Conservation (phyloP, 2,113 vertebrate species). For the Chrysochloris asiatica region DNA sequence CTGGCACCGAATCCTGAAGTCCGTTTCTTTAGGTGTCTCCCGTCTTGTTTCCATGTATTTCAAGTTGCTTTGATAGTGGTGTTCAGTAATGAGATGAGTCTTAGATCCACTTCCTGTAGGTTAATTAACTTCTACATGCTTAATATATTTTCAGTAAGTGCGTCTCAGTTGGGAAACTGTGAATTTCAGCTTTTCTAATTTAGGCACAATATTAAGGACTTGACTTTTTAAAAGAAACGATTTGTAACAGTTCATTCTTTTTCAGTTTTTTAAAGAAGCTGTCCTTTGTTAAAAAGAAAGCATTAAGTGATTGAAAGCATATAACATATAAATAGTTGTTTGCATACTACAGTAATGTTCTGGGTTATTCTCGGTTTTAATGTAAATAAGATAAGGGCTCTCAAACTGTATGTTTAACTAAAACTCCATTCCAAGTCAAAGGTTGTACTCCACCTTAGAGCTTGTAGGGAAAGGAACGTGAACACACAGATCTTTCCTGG, state of each 20-base stretch:
- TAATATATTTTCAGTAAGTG: not conserved
- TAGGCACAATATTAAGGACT: not conserved
- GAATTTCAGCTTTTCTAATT: not conserved
- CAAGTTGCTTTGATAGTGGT: not conserved
- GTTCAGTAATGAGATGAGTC: not conserved
- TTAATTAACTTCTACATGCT: not conserved
- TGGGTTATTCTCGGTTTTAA: not conserved
- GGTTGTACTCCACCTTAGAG: not conserved
- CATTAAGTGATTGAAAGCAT: not conserved
- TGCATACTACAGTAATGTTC: not conserved
- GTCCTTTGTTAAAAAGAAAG: not conserved
- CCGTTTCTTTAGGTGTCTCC: too few relatives aligned
- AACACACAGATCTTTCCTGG: not conserved
- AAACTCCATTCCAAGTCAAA: not conserved
- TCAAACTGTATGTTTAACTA: not conserved
- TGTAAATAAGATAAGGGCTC: not conserved
- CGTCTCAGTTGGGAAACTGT: not conserved
- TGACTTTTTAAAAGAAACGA: not conserved
- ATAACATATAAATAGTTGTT: not conserved
- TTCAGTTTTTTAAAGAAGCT: not conserved
- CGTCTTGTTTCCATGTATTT: not conserved
- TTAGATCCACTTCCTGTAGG: not conserved
- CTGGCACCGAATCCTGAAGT: too few relatives aligned
- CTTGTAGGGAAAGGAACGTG: not conserved
- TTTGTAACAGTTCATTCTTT: not conserved